Evolutionary conservation across 1,140 invertebrate genomes (phyloP), one percentile per base, ranked within the genome.

Genomic region (Ladona fulva): DNA sequence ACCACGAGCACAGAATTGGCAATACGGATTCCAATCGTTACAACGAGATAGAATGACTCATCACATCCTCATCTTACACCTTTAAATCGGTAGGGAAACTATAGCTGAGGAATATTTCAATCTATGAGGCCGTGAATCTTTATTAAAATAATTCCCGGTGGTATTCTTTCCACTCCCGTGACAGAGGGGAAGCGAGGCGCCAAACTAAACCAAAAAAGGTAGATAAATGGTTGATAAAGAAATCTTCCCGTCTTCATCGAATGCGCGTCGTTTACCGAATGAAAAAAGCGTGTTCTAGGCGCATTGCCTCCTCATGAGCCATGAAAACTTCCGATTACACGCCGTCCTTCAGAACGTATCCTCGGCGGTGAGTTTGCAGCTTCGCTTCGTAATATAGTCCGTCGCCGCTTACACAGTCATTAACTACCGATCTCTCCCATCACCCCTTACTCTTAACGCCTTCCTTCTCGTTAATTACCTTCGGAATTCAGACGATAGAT

Each of bases 341-440:
- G 52, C 52, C 52, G 52, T 66, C 52, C n/a, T 22, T 66, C 52
- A 66, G 14, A 3, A 66, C 52, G 14, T 66, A 6, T 16, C 52
- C 52, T 6, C 52, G 16, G 52, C 52, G 1, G 52, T 66, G 52
- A 66, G 52, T 66, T 16, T 66, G 52, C 52, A 66, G 14, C 52
- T 66, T 52, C 19, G 10, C 19, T 10, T 66, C 52, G 52, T 66
- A 66, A 66, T 66, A 66, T 66, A 66, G 52, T 66, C 52, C 52
- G 52, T 66, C 52, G 16, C 52, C 52, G 52, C 52, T 66, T 66
- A 66, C 52, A 66, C 52, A 66, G 52, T 66, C 52, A 66, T 66
- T 66, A 66, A 66, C 52, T 12, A 16, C 52, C 52, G 52, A 66
- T 66, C 52, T 66, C 52, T 19, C 12, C 52, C 3, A 22, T 22